Conservation (phyloP, 2,888 invertebrate genomes). For the Euzophera pinguis region DNA sequence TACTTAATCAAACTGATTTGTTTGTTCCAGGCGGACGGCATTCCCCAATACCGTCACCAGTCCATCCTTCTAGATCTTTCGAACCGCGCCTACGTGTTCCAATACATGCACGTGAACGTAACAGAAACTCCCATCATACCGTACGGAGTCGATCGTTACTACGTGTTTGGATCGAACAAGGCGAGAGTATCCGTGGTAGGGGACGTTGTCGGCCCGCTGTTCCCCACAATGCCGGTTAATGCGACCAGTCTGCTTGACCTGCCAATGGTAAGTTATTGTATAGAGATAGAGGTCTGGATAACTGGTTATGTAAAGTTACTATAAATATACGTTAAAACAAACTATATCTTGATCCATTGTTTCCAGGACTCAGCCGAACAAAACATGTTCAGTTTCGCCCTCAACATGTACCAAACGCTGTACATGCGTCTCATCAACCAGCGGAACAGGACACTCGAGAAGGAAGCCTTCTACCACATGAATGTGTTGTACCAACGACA, state of each 20-base stretch:
- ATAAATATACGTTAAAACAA: too few species aligned
- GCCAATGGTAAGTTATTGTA: conserved; percentile 82
- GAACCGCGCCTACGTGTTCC: conserved; percentile 93
- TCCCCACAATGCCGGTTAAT: conserved; percentile 95
- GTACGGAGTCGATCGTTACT: conserved; percentile 90
- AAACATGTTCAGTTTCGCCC: conserved; percentile 97
- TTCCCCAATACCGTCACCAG: conserved; percentile 95
- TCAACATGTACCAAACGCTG: conserved; percentile 93
- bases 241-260: conserved; percentile 88
- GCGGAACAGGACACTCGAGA: conserved; percentile 89
- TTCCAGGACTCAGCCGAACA: conserved; percentile 92
- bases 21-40: conserved; percentile 86
- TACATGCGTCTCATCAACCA: conserved; percentile 96
- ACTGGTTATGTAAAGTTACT: background rate
- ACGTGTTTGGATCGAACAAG: conserved; percentile 94
- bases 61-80: conserved; percentile 95
- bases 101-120: conserved; percentile 97
- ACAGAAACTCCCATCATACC: conserved; percentile 96
- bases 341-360: too few species aligned
- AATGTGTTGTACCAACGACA: conserved; percentile 95
- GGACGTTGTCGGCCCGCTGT: conserved; percentile 95
- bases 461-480: conserved; percentile 90
- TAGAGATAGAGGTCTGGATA: background rate
- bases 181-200: conserved; percentile 92
- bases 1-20: background rate